These are phyloP conservation scores for Scytalopus superciliaris DNA, from an alignment of 2,113 vertebrate species.

Conservation along the genomic window DNA sequence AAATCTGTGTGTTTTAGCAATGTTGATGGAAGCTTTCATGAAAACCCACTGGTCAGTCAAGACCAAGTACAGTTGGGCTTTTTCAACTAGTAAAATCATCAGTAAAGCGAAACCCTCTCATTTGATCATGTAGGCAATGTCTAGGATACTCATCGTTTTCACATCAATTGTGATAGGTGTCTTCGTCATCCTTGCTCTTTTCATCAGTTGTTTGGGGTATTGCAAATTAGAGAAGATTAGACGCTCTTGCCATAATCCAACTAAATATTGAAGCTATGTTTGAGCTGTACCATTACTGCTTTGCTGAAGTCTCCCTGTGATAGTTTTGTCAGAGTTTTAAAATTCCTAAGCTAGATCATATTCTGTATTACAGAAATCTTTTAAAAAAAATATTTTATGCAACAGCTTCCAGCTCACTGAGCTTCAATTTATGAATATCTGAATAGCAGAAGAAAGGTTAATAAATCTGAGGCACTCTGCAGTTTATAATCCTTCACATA, in stretches of 20 bases:
- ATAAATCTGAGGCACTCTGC: neutral
- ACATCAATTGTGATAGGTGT: neutral
- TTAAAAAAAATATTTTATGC: neutral
- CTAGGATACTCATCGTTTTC: neutral
- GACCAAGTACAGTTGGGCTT: neutral
- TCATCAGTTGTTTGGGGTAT: neutral
- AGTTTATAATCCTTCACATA: neutral
- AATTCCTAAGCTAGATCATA: neutral
- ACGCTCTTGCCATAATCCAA: neutral
- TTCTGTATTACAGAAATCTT: neutral
- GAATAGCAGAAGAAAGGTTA: neutral
- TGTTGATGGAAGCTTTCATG: neutral
- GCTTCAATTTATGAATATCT: neutral
- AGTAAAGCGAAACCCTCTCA: neutral
- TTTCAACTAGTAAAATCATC: neutral
- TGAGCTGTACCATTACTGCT: neutral
- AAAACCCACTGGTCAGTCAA: neutral
- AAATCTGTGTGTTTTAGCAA: neutral
- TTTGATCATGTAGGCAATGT: rapidly evolving
- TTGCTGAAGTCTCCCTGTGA: neutral
- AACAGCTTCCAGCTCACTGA: neutral
- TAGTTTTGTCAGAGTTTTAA: neutral
- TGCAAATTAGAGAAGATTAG: neutral
- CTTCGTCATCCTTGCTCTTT: neutral
- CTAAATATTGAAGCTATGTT: neutral